Evolutionary conservation across 2,797 vertebrate species (phyloP).

Genomic region (Melanitta fusca): DNA sequence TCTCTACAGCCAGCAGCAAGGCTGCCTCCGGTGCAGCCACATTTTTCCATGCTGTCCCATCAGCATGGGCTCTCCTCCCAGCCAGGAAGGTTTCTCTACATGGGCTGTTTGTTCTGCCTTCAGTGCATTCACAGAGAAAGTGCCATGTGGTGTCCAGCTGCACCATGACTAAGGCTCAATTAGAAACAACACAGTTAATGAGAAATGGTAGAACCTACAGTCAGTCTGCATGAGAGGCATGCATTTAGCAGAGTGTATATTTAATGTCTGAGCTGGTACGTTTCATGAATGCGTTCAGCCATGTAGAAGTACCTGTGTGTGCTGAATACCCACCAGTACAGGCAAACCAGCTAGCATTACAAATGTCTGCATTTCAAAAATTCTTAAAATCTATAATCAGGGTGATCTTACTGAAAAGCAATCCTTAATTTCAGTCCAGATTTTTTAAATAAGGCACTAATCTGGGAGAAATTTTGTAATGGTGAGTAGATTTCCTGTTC

Average conservation of each 20-base stretch:
- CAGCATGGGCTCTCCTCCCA: not conserved
- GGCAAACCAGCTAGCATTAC: not conserved
- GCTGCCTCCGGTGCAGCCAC: not conserved
- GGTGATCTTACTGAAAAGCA: not conserved
- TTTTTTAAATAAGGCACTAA: not conserved
- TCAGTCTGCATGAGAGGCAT: not conserved
- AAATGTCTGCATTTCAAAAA: not conserved
- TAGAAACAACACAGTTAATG: not conserved
- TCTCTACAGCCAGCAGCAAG: not conserved
- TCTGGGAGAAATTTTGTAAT: not conserved
- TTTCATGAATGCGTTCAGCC: not conserved
- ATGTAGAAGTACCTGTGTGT: not conserved
- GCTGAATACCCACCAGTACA: not conserved
- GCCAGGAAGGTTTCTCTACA: not conserved
- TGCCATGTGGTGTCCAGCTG: not conserved
- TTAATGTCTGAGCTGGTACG: not conserved
- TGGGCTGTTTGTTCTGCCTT: not conserved
- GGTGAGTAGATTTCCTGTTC: not conserved
- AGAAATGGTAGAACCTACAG: not conserved
- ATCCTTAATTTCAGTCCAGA: not conserved
- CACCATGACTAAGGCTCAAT: not conserved
- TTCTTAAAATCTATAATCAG: not conserved
- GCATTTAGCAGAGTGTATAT: not conserved
- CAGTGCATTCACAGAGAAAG: not conserved
- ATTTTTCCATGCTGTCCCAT: not conserved